Percentiles rank a stretch among this genome's conserved stretches.
Evolutionary conservation across 2,797 vertebrate species (phyloP).

Genomic region (Hafferia zeledoni): DNA sequence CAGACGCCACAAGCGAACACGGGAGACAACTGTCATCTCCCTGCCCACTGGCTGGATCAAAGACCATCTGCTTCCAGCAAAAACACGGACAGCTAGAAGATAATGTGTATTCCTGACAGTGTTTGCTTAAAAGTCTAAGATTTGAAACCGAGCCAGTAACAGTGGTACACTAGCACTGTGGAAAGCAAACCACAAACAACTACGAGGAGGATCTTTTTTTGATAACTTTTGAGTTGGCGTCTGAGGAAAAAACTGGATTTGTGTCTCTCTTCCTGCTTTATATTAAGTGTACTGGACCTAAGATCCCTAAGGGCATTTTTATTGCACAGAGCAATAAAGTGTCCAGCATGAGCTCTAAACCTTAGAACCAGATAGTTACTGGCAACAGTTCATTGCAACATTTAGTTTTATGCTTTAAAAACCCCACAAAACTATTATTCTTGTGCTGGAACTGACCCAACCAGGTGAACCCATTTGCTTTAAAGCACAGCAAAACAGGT

Average conservation of each 20-base stretch:
- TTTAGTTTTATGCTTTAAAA: neutral
- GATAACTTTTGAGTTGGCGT: neutral
- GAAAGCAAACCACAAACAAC: neutral
- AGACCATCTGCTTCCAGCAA: neutral
- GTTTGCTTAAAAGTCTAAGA: neutral
- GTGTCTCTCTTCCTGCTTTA: neutral
- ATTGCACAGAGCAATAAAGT: neutral
- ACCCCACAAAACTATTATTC: neutral
- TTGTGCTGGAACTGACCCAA: neutral
- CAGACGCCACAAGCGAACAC: fast-evolving
- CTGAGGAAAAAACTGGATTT: neutral
- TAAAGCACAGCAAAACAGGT: neutral
- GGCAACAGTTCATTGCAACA: neutral
- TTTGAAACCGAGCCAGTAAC: neutral
- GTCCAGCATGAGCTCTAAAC: neutral
- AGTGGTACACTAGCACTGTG: too few relatives aligned
- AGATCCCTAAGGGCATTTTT: neutral
- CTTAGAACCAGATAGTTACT: neutral
- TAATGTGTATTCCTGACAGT: fast-evolving
- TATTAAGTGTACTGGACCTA: neutral
- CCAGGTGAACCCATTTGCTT: slow-evolving; percentile 3
- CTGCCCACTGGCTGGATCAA: neutral
- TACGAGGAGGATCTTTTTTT: neutral
- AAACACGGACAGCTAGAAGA: neutral
- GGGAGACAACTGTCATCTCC: too few relatives aligned